These are phyloP conservation scores for Coelinius sp. DNA, from an alignment of 2,888 invertebrate species.

Conservation along the genomic window DNA sequence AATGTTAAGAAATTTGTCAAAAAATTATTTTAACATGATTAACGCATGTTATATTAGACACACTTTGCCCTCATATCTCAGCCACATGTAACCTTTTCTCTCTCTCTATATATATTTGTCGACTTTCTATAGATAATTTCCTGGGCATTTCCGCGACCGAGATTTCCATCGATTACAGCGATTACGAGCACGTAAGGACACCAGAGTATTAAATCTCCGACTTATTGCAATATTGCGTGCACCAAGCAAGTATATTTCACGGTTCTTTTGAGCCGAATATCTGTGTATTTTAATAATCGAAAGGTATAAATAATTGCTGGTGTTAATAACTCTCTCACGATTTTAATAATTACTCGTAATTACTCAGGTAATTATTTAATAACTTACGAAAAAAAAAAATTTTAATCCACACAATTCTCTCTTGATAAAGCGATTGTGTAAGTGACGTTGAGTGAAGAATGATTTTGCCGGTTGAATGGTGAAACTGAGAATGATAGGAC, in stretches of 20 bases:
- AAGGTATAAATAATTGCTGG: neutral
- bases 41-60: neutral
- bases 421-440: neutral
- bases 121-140: constrained; percentile 64
- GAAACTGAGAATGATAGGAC: neutral
- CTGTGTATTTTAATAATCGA: constrained; percentile 5
- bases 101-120: constrained; percentile 11
- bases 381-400: neutral
- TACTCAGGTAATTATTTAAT: neutral
- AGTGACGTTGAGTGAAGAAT: neutral
- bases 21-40: too few species aligned
- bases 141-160: constrained; percentile 52
- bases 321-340: constrained; percentile 1
- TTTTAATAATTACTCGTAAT: neutral
- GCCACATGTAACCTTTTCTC: constrained; percentile 7
- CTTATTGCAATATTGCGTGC: constrained; percentile 7
- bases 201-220: neutral
- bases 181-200: constrained; percentile 42
- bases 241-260: neutral
- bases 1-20: too few species aligned
- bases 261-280: neutral
- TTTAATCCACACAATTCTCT: neutral
- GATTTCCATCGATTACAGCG: constrained; percentile 61
- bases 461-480: neutral
- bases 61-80: constrained; percentile 4